phyloP scores from a whole-genome alignment of 2,888 invertebrate genomes.

The Acanthosepion pharaonis region DNA sequence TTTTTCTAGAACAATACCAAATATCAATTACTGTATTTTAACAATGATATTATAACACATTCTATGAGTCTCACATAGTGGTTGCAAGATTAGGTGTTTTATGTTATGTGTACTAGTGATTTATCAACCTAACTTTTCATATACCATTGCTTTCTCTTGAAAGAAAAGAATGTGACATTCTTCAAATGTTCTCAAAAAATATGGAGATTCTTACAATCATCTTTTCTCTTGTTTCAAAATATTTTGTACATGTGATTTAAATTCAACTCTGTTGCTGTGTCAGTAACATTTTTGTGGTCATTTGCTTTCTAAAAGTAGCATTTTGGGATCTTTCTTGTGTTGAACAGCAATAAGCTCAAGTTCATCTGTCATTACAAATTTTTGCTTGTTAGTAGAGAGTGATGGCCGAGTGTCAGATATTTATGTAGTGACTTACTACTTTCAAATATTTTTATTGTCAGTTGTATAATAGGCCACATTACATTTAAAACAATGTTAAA shows the following conservation, averaged over 20 bases:
- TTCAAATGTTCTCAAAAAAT: neutral
- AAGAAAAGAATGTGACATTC: neutral
- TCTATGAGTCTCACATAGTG: neutral
- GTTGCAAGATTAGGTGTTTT: neutral
- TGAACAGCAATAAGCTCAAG: neutral
- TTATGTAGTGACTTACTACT: neutral
- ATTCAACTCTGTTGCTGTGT: neutral
- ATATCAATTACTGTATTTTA: no score
- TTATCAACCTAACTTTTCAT: neutral
- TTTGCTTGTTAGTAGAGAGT: neutral
- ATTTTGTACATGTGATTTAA: neutral
- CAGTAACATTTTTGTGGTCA: no score
- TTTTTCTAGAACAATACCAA: neutral
- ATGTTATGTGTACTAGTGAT: neutral
- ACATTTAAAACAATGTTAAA: neutral
- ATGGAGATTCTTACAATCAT: neutral
- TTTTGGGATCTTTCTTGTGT: neutral
- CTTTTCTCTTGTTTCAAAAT: neutral
- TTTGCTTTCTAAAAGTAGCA: no score
- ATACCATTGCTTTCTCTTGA: neutral
- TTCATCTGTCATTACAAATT: neutral
- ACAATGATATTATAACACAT: neutral
- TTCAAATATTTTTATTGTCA: neutral
- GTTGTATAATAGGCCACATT: neutral
- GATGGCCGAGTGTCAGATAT: neutral